Conservation (phyloP, 2,888 invertebrate genomes). For the Drosophila fulvimacula region DNA sequence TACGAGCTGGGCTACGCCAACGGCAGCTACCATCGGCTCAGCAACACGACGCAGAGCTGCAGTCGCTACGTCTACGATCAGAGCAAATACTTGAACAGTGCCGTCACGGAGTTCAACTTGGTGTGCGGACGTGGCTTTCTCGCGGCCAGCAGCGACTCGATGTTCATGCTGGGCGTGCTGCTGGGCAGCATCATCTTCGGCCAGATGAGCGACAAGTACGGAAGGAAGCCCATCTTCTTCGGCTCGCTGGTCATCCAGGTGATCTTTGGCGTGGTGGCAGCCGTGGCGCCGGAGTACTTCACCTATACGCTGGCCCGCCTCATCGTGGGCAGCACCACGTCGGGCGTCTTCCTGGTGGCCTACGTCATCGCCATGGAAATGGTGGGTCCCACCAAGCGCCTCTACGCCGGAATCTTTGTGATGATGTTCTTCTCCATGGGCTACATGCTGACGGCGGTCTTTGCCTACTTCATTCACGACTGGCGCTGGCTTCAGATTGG, state of each 20-base stretch:
- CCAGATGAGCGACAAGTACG: conserved; percentile 89
- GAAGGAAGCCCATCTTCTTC: conserved; percentile 90
- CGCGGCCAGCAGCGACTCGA: conserved; percentile 88
- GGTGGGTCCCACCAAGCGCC: conserved; percentile 89
- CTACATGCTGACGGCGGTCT: conserved; percentile 88
- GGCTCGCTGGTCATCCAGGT: conserved; percentile 89
- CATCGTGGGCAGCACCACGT: conserved; percentile 90
- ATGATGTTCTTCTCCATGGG: conserved; percentile 91
- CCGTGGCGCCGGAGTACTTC: conserved; percentile 89
- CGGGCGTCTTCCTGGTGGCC: conserved; percentile 91
- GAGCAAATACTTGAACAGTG: conserved; percentile 87
- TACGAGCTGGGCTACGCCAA: conserved; percentile 84
- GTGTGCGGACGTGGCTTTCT: conserved; percentile 88
- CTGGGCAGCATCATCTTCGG: conserved; percentile 90
- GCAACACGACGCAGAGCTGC: conserved; percentile 84
- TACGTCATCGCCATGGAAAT: conserved; percentile 92
- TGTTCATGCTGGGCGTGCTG: conserved; percentile 89
- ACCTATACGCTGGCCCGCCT: conserved; percentile 88
- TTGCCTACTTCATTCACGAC: conserved; percentile 88
- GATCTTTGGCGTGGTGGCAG: conserved; percentile 88
- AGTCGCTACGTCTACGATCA: conserved; percentile 87
- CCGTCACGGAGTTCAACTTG: conserved; percentile 89
- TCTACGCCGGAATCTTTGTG: conserved; percentile 89
- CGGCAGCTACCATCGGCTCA: conserved; percentile 61
- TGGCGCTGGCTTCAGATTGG: conserved; percentile 90